Base-by-base conservation (phyloP, 1,140 invertebrate genomes). In the Drosophila elegans region DNA sequence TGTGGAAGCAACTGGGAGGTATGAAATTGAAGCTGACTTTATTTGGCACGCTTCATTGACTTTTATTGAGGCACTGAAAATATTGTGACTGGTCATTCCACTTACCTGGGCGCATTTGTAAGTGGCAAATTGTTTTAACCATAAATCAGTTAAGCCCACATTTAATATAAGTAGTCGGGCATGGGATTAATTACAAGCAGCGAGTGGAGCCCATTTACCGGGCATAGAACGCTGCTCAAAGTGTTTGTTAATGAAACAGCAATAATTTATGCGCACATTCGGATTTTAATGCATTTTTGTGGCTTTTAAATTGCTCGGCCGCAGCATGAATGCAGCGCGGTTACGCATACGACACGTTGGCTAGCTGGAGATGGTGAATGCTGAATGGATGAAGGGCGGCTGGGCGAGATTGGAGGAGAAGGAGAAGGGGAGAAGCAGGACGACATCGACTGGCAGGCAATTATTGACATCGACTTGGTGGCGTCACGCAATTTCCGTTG, bases 391-490 rank as follows among this genome's bases (percentile, higher is more conserved):
- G 5, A 48, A 36, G 4, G 29, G 27, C 12, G 16, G 54, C 21
- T 41, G 21, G 32, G 7, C 29, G 21, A 21, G 60, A 45, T n/a
- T 13, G 52, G 46, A 36, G 16, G 11, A 11, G 32, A 6, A 13
- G 27, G n/a, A n/a, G n/a, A n/a, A n/a, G 16, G 16, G 16, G 13
- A 38, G 16, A 1, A 0, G 32, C 34, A 21, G 32, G 13, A 29
- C 27, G 44, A 57, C 42, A 55, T 42, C 38, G 62, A 63, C 71
- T 56, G 63, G 7, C 49, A 55, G 73, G 74, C 74, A 82, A 82
- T 82, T 82, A 82, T 82, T 64, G 74, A 82, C 79, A 74, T 63
- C 74, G 79, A 82, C 79, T 82, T 74, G 79, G 74, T 82, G 79
- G 79, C 79, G 79, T 62, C 79, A 49, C 69, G 63, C 57, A 82